Percentiles rank a stretch among this genome's conserved stretches.
Conservation (phyloP, 2,888 invertebrate species). For the Heliconius ismenius region DNA sequence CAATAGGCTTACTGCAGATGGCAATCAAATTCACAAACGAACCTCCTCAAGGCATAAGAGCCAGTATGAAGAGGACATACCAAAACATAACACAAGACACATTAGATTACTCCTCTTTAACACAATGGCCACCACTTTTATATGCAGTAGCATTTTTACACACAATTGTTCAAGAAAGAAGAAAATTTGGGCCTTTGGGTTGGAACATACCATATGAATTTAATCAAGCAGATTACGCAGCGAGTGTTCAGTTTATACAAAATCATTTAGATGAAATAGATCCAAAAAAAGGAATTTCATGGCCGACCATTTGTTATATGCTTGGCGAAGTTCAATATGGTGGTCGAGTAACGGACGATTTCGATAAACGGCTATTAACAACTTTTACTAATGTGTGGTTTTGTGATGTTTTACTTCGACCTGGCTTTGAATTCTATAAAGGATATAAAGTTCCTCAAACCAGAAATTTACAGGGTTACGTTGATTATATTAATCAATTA, state of each 20-base stretch:
- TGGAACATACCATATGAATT: conserved; percentile 99
- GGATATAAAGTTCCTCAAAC: conserved; percentile 95
- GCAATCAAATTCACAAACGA: conserved; percentile 99
- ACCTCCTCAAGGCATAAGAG: conserved; percentile 95
- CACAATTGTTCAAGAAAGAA: conserved; percentile 95
- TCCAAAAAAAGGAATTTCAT: conserved; percentile 97
- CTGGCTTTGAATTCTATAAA: conserved; percentile 95
- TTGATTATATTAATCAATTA: conserved; percentile 93
- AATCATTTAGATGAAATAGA: conserved; percentile 98
- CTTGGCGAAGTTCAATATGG: conserved; percentile 94
- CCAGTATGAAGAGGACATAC: conserved; percentile 96
- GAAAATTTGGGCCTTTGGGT: conserved; percentile 97
- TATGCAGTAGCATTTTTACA: conserved; percentile 97
- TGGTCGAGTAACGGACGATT: conserved; percentile 97
- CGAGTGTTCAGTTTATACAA: conserved; percentile 97
- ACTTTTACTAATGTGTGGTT: conserved; percentile 98
- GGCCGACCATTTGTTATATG: conserved; percentile 99
- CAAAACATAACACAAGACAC: conserved; percentile 94
- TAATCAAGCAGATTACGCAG: conserved; percentile 97
- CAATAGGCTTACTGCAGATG: conserved; percentile 93
- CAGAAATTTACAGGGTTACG: conserved; percentile 87
- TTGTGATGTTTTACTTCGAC: conserved; percentile 92
- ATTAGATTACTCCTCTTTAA: conserved; percentile 93
- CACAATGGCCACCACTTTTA: conserved; percentile 96
- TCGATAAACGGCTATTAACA: conserved; percentile 94